Percentiles rank a stretch among this genome's conserved stretches.
phyloP scores from a whole-genome alignment of 2,797 vertebrate genomes.

The Melanotaenia trifasciata region DNA sequence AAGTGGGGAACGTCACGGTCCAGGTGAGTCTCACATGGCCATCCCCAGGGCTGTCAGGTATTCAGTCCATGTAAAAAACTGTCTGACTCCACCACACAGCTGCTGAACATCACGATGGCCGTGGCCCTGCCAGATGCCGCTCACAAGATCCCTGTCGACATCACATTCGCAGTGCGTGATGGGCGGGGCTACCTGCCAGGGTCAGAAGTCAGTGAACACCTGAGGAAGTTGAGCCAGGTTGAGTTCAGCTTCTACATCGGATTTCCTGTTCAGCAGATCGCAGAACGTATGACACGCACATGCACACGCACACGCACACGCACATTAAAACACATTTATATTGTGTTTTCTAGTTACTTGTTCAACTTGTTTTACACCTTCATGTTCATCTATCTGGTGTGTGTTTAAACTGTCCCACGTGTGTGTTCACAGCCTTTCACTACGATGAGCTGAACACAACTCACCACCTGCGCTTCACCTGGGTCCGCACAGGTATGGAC shows the following conservation, averaged over 20 bases:
- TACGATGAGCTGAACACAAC: conserved; percentile 94
- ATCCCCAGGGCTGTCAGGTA: no score
- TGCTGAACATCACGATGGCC: conserved; percentile 89
- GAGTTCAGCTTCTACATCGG: conserved; percentile 98
- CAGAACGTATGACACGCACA: conserved; percentile 88
- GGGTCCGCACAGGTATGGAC: conserved; percentile 93
- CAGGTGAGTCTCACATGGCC: conserved; percentile 82
- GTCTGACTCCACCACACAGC: conserved; percentile 70
- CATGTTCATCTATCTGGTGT: no score
- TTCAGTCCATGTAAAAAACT: neutral
- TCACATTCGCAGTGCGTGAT: conserved; percentile 88
- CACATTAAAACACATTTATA: no score
- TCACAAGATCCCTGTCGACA: conserved; percentile 88
- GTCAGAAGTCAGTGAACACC: conserved; percentile 89
- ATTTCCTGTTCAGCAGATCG: conserved; percentile 92
- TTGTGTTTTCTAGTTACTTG: no score
- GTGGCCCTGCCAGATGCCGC: conserved; percentile 44
- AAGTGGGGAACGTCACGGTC: conserved; percentile 85
- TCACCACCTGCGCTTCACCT: conserved; percentile 91
- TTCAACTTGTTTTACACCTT: no score
- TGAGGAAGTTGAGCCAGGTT: conserved; percentile 91
- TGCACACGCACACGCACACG: neutral
- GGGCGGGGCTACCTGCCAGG: conserved; percentile 85
- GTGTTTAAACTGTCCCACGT: neutral
- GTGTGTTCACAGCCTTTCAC: conserved; percentile 82